phyloP scores from a whole-genome alignment of 53 echinoderm and acorn worm genomes.

The Patiria pectinifera region DNA sequence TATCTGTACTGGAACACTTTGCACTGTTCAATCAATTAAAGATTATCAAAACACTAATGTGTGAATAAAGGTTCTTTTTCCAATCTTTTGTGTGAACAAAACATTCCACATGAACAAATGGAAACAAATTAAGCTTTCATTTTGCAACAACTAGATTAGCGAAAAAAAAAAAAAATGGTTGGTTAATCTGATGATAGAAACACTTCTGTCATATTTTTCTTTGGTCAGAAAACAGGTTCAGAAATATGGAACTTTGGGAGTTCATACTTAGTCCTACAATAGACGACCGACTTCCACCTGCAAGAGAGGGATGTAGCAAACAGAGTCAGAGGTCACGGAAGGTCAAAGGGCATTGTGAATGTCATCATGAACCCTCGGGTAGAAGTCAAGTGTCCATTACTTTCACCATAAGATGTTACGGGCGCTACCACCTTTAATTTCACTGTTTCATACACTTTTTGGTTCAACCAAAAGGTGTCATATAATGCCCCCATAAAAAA shows the following conservation, averaged over 20 bases:
- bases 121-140: not conserved
- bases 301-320: conserved; percentile 9
- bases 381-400: not conserved
- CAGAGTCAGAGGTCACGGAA: not conserved
- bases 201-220: not conserved
- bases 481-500: too few relatives aligned
- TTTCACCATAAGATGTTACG: too few relatives aligned
- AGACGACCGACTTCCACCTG: conserved; percentile 75
- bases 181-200: not conserved
- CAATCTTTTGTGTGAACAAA: not conserved
- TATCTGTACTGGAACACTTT: too few relatives aligned
- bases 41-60: too few relatives aligned
- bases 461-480: too few relatives aligned
- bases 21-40: too few relatives aligned
- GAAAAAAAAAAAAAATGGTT: not conserved
- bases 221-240: not conserved
- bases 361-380: not conserved
- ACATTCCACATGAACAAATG: not conserved
- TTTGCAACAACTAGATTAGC: not conserved
- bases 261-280: conserved; percentile 76
- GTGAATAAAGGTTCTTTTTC: too few relatives aligned
- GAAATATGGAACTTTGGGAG: conserved; percentile 18
- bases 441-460: too few relatives aligned
- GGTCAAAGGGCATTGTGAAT: not conserved
- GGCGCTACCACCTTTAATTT: too few relatives aligned